A percentile compares a stretch with the other conserved stretches of the same genome.
phyloP scores from a whole-genome alignment of 2,797 vertebrate species.

The Dromococcyx pavoninus region DNA sequence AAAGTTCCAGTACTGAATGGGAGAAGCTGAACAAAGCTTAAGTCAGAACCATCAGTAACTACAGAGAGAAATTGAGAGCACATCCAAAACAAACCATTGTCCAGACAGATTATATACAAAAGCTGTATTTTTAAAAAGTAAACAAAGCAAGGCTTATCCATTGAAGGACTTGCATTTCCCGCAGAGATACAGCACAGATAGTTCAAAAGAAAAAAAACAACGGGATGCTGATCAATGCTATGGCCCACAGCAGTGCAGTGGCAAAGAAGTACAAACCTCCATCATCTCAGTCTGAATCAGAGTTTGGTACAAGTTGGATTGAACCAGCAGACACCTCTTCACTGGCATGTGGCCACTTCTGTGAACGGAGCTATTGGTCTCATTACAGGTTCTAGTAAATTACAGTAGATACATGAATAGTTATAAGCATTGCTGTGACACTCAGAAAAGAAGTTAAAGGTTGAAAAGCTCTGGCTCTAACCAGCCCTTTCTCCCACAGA shows the following conservation, averaged over 20 bases:
- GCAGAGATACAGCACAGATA: background rate
- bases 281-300: background rate
- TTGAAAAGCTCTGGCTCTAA: background rate
- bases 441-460: background rate
- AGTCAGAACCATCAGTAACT: background rate
- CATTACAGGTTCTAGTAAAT: background rate
- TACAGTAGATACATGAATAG: background rate
- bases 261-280: background rate
- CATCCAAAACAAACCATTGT: background rate
- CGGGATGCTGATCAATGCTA: background rate
- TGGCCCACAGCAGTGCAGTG: background rate
- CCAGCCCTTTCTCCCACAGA: background rate
- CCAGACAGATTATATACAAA: background rate
- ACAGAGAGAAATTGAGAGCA: background rate
- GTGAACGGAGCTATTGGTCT: conserved; percentile 1
- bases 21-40: background rate
- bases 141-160: background rate
- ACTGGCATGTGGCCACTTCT: background rate
- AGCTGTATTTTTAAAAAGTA: background rate
- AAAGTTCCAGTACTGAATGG: background rate
- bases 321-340: background rate
- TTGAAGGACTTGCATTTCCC: background rate
- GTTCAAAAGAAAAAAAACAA: background rate
- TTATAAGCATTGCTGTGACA: background rate
- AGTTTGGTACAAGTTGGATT: background rate